Base-by-base conservation (phyloP, 2,797 vertebrate species). In the Hyperoplus lanceolatus region DNA sequence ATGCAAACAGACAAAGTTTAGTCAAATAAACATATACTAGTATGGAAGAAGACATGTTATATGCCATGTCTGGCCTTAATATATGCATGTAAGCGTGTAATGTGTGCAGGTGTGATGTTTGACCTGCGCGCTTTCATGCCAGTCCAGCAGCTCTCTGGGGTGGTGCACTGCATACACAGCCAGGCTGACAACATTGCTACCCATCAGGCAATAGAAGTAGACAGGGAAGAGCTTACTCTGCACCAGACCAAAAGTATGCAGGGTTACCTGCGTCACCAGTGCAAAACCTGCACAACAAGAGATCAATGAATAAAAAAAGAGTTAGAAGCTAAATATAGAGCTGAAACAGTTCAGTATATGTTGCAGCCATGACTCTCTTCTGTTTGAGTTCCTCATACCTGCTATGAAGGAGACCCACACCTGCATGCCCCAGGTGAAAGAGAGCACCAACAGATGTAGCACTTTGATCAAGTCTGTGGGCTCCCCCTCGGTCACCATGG, bases 401-500 rank as follows among this genome's bases (percentile, higher is more conserved):
- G 96, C 95, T 42, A 96, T 94, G 79, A 98, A 97, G 15, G 97
- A 95, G 67, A 97, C 96, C 97, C 97, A 98, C 64, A 96, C 75
- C 89, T 98, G 96, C 96, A 96, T 96, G 46, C 97, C 97, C 96
- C 96, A 98, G 65, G 94, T 87, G 59, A 96, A 96, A 0, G 97
- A 95, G 43, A 97, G 93, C 60, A 96, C 75, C 75, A 97, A 88
- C 14, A 98, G 92, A 77, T 98, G 95, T 9, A 95, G 48, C 63
- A 96, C 94, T 87, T 96, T 97, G 43, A 96, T 70, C 83, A 96
- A 57, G 61, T 93, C 91, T 21, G 93, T 93, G 0, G 95, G 95
- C 5, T 95, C 92, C 29, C 95, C 96, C 45, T 96, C 95, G 1
- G 93, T 91, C 11, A 82, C 90, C 97, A 97, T 97, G 68, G 54